phyloP scores from a whole-genome alignment of 2,888 invertebrate species.

The Galerucella nymphaeae region DNA sequence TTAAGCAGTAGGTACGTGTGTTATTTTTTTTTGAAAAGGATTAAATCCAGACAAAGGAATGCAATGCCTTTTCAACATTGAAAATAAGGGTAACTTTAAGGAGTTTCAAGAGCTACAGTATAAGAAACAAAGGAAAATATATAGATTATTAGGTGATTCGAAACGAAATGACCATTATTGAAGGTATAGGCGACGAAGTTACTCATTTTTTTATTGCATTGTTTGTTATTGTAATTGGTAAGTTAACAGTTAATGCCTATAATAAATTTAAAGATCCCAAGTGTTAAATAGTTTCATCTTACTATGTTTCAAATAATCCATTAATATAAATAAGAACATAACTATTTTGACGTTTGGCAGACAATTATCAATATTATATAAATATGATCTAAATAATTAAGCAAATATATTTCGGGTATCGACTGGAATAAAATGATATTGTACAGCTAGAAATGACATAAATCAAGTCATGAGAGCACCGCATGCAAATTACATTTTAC shows the following conservation, averaged over 20 bases:
- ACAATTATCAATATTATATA: too few relatives aligned
- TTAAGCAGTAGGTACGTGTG: neutral
- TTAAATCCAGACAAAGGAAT: neutral
- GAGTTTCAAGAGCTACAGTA: neutral
- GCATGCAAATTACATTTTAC: too few relatives aligned
- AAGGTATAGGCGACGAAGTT: constrained; percentile 88
- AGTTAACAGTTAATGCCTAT: constrained; percentile 44
- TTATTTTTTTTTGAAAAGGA: neutral
- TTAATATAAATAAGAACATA: too few relatives aligned
- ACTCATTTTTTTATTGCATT: constrained; percentile 76
- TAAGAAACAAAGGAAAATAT: neutral
- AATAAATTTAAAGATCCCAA: neutral
- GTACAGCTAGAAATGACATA: too few relatives aligned
- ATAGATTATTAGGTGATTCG: constrained; percentile 13
- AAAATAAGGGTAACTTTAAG: neutral
- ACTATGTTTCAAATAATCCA: too few relatives aligned
- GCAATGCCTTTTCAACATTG: neutral
- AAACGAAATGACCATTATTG: constrained; percentile 76
- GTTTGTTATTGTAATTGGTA: constrained; percentile 65
- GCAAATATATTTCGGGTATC: too few relatives aligned
- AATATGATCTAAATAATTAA: too few relatives aligned
- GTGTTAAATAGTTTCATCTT: neutral
- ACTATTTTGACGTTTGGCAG: too few relatives aligned
- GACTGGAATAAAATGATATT: too few relatives aligned
- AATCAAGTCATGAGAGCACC: too few relatives aligned